These are phyloP conservation scores for Alloplasta piceator DNA, from an alignment of 2,888 invertebrate species.

Conservation along the genomic window DNA sequence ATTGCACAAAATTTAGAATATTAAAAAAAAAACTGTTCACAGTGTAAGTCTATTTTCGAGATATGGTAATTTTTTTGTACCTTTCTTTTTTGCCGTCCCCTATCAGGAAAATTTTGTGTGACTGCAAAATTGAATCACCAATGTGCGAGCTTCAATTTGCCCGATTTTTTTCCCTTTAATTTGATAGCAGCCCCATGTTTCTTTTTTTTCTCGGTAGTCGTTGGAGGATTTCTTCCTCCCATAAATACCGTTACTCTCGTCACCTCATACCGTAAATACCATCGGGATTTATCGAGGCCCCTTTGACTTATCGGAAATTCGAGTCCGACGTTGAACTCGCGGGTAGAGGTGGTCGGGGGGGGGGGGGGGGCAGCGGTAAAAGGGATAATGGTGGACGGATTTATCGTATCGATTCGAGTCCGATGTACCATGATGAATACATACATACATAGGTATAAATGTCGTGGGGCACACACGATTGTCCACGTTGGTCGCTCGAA, in stretches of 20 bases:
- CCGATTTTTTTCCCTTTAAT: no score
- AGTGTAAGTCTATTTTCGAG: neutral
- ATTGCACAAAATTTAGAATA: neutral
- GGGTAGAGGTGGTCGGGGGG: neutral
- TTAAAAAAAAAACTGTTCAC: neutral
- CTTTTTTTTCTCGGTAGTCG: neutral
- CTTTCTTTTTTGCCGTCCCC: neutral
- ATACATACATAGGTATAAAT: slow-evolving; percentile 4
- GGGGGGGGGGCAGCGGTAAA: slow-evolving; percentile 3
- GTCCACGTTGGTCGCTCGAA: slow-evolving; percentile 21
- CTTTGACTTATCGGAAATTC: slow-evolving; percentile 29
- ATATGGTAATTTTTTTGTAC: neutral
- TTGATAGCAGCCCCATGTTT: neutral
- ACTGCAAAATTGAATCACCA: no score
- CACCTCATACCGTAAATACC: slow-evolving; percentile 24
- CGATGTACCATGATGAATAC: slow-evolving; percentile 25
- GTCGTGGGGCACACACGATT: neutral
- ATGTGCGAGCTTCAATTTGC: no score
- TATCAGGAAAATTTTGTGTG: no score
- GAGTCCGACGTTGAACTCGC: neutral
- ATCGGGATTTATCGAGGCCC: slow-evolving; percentile 6
- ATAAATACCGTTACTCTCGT: slow-evolving; percentile 5
- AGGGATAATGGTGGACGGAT: slow-evolving; percentile 46
- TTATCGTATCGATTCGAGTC: slow-evolving; percentile 53
- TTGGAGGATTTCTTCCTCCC: neutral